Evolutionary conservation across 1,140 invertebrate genomes (phyloP).

Genomic region (Scylla paramamosain): DNA sequence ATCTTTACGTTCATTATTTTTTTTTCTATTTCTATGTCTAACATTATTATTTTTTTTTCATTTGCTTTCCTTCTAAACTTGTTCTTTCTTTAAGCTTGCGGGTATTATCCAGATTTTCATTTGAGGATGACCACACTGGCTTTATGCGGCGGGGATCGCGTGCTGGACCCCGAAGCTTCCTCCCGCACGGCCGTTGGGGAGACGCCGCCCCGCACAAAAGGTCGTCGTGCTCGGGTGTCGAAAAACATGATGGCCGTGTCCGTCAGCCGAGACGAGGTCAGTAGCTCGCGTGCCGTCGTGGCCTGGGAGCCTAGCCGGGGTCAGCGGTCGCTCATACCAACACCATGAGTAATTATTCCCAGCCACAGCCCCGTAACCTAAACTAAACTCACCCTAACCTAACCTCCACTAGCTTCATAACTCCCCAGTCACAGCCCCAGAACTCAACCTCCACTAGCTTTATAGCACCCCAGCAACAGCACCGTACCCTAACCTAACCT

Average conservation of each 20-base stretch:
- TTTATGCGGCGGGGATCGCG: neutral
- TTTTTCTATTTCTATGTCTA: no score
- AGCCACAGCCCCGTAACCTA: neutral
- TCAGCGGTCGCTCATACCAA: neutral
- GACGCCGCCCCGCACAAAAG: constrained; percentile 5
- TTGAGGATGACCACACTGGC: no score
- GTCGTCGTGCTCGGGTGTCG: constrained; percentile 43
- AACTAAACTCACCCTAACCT: neutral
- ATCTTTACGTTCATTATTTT: no score
- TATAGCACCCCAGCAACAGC: neutral
- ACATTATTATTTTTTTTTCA: no score
- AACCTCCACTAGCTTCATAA: neutral
- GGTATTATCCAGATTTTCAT: no score
- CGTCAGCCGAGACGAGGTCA: neutral
- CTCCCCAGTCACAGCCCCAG: neutral
- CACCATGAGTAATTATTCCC: neutral
- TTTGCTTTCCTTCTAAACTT: no score
- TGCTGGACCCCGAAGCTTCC: neutral
- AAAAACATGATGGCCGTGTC: constrained; percentile 53
- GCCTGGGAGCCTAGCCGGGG: no score
- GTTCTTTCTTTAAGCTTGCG: neutral
- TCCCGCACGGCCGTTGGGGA: neutral
- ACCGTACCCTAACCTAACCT: neutral
- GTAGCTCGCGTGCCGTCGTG: neutral
- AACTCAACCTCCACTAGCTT: neutral